Conservation (phyloP, 1,140 invertebrate species). For the Penaeus japonicus region DNA sequence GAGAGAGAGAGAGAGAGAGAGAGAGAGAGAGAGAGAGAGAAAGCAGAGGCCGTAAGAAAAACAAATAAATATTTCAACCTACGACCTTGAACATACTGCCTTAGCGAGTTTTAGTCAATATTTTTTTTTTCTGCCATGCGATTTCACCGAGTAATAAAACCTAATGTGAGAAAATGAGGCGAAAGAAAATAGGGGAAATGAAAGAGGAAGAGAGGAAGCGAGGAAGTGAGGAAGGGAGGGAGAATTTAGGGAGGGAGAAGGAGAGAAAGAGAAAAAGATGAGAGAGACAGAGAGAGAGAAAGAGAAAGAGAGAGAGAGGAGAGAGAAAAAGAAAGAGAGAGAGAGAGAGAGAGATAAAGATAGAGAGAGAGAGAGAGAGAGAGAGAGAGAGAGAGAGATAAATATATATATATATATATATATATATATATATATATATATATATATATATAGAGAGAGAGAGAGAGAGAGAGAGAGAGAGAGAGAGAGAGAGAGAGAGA, state of each 20-base stretch:
- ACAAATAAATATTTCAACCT: too few species aligned
- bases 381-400: too few species aligned
- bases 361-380: too few species aligned
- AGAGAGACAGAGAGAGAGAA: background rate
- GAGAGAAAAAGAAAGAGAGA: background rate
- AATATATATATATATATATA: too few species aligned
- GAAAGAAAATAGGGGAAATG: background rate
- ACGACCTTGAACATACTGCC: too few species aligned
- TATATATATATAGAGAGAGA: background rate
- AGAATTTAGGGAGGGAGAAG: background rate
- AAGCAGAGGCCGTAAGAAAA: background rate
- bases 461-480: background rate
- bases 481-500: background rate
- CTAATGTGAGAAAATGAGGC: background rate
- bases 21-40: too few species aligned
- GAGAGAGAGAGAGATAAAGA: background rate
- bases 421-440: background rate
- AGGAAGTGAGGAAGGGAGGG: background rate
- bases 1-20: too few species aligned
- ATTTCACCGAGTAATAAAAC: too few species aligned
- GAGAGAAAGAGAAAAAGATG: too few species aligned
- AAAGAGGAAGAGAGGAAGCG: background rate
- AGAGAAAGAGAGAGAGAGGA: slow-evolving; percentile 19
- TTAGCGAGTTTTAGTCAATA: too few species aligned
- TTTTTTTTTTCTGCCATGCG: too few species aligned